phyloP scores from a whole-genome alignment of 2,797 vertebrate species.

The Chelon labrosus region DNA sequence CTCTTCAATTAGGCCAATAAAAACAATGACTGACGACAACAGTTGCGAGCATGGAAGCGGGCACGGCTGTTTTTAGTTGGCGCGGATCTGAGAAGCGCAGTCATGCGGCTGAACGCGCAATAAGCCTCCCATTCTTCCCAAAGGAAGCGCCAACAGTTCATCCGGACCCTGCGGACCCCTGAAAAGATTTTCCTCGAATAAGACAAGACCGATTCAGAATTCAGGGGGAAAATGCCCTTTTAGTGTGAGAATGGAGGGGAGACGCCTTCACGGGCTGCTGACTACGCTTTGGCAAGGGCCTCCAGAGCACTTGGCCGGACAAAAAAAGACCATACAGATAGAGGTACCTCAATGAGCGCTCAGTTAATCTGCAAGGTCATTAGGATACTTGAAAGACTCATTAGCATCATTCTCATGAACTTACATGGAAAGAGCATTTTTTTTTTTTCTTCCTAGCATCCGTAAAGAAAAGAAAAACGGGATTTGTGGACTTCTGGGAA shows the following conservation, averaged over 20 bases:
- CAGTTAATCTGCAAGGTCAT: conserved; percentile 91
- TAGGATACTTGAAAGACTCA: conserved; percentile 90
- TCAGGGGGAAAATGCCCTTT: conserved; percentile 84
- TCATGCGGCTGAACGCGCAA: conserved; percentile 90
- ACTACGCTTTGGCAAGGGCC: conserved; percentile 90
- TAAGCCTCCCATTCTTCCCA: conserved; percentile 80
- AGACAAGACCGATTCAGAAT: conserved; percentile 81
- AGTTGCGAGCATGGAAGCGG: conserved; percentile 37
- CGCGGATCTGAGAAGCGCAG: conserved; percentile 85
- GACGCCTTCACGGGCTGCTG: conserved; percentile 98
- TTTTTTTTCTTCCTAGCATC: conserved; percentile 74
- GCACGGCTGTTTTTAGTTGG: conserved; percentile 79
- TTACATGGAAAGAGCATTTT: conserved; percentile 63
- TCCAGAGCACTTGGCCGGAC: conserved; percentile 87
- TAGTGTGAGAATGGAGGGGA: conserved; percentile 90
- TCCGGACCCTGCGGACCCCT: conserved; percentile 48
- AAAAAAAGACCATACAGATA: conserved; percentile 81
- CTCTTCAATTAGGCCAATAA: conserved; percentile 68
- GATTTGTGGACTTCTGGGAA: conserved; percentile 88
- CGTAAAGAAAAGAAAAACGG: conserved; percentile 57
- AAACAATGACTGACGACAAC: conserved; percentile 66
- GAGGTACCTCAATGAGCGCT: conserved; percentile 90
- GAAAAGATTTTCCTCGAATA: conserved; percentile 71
- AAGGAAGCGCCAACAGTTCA: conserved; percentile 74
- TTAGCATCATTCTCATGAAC: conserved; percentile 87